These are phyloP conservation scores for Syngnathoides biaculeatus DNA, from an alignment of 2,113 vertebrate species.

Conservation along the genomic window DNA sequence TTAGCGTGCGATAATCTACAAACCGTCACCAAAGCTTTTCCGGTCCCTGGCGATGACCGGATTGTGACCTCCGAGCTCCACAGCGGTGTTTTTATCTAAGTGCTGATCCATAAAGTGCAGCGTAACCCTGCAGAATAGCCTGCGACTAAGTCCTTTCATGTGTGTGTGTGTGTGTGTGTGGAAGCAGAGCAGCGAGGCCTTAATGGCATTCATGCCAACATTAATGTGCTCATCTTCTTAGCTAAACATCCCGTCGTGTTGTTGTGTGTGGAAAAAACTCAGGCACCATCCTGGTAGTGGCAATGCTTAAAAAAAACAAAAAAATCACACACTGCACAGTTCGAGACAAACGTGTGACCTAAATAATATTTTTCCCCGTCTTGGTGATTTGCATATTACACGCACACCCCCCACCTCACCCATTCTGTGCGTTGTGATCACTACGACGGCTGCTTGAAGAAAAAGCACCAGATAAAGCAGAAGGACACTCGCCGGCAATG, in stretches of 20 bases:
- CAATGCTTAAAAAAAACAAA: background rate
- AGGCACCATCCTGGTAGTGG: constrained; percentile 11
- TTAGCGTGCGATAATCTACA: constrained; percentile 33
- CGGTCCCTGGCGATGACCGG: constrained; percentile 17
- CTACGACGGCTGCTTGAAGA: background rate
- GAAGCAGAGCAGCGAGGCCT: constrained; percentile 25
- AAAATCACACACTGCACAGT: constrained; percentile 11
- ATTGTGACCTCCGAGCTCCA: constrained; percentile 17
- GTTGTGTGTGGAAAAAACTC: constrained; percentile 31
- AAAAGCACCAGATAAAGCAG: background rate
- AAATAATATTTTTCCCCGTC: constrained; percentile 20
- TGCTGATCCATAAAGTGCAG: constrained; percentile 19
- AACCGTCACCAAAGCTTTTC: constrained; percentile 15
- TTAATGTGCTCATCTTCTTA: constrained; percentile 66
- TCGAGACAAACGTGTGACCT: constrained; percentile 18
- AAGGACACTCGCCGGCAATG: constrained; percentile 41
- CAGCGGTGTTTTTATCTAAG: constrained; percentile 22
- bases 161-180: constrained; percentile 10
- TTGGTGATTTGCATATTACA: constrained; percentile 13
- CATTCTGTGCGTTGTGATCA: background rate
- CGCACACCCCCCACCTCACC: background rate
- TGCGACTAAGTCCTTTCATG: constrained; percentile 26
- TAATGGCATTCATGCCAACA: constrained; percentile 62
- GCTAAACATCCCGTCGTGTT: constrained; percentile 41
- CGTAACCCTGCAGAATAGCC: constrained; percentile 9